Base-by-base conservation (phyloP, 2,797 vertebrate species). In the Leptoclinus maculatus region DNA sequence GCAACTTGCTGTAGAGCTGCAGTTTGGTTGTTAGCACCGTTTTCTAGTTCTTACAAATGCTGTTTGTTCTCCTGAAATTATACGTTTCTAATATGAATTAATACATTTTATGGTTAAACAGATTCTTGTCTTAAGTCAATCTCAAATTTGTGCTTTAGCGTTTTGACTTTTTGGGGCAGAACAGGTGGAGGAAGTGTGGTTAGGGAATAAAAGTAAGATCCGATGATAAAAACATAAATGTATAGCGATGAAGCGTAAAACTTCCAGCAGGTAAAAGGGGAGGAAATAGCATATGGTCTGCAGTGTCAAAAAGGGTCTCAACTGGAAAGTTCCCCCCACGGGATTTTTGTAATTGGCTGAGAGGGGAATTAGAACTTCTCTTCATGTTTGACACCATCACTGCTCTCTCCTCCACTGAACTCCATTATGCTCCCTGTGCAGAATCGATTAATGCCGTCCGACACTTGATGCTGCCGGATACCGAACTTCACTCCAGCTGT, bases 391-490 rank as follows among this genome's bases (percentile, higher is more conserved):
- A 87, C 83, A 81, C 78, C 69, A 39, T 76, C 43, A 1, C 74
- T 29, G 70, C 72, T 73, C 74, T 86, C 83, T 83, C 84, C 87
- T 88, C 65, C 71, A 29, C 84, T 86, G 83, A 93, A 92, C 92
- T 90, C 85, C 74, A 91, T 91, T 89, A 89, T 11, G 66, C 80
- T 83, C 79, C 72, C 78, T 47, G 83, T 53, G 78, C 77, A 72
- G 87, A 93, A 93, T 94, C 76, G 80, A 95, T 95, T 92, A 88
- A 79, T 63, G 45, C 83, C 54, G 74, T 75, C 88, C 84, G 86
- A 88, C 87, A 86, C 66, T 36, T 69, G 54, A 84, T 76, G 70
- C 66, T n/a, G 51, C 60, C 11, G 14, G 78, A 82, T 75, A 71
- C 74, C 62, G 47, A 85, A 83, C 71, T 78, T 64, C 76, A 27